Percentiles rank a stretch among this genome's conserved stretches.
Conservation (phyloP, 2,888 invertebrate genomes). For the Andricus quercusramuli region DNA sequence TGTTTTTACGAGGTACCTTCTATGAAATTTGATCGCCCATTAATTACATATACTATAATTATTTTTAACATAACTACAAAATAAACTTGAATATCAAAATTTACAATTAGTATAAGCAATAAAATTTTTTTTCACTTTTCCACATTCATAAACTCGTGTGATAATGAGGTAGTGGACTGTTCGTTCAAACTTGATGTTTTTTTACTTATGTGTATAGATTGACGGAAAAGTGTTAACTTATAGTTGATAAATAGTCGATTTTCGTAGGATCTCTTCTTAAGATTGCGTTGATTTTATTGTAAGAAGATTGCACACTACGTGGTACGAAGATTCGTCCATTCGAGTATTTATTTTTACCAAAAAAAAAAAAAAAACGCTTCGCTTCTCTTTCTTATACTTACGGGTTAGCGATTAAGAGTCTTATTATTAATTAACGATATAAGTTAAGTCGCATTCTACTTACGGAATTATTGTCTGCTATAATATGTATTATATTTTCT, state of each 20-base stretch:
- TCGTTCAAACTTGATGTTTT: constrained; percentile 22
- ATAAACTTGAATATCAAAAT: background rate
- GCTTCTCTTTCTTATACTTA: constrained; percentile 41
- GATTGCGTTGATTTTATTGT: constrained; percentile 20
- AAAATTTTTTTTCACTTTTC: constrained; percentile 17
- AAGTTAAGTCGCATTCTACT: constrained; percentile 65
- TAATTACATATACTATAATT: background rate
- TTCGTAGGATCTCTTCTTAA: constrained; percentile 11
- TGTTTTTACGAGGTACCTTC: background rate
- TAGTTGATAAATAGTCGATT: constrained; percentile 37
- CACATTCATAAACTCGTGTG: background rate
- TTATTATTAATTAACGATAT: constrained; percentile 55
- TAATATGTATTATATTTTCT: constrained; percentile 76
- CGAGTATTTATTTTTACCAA: constrained; percentile 32
- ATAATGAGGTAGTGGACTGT: background rate
- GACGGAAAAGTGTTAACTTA: constrained; percentile 16
- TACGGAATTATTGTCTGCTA: constrained; percentile 68
- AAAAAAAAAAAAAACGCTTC: constrained; percentile 15
- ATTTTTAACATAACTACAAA: background rate
- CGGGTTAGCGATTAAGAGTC: constrained; percentile 52
- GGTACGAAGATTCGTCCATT: constrained; percentile 6
- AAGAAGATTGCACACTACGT: background rate
- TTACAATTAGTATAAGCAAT: background rate
- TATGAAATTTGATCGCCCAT: background rate
- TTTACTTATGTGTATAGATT: constrained; percentile 23